These are phyloP conservation scores for Plestiodon gilberti DNA, from an alignment of 2,113 vertebrate species.

Conservation along the genomic window DNA sequence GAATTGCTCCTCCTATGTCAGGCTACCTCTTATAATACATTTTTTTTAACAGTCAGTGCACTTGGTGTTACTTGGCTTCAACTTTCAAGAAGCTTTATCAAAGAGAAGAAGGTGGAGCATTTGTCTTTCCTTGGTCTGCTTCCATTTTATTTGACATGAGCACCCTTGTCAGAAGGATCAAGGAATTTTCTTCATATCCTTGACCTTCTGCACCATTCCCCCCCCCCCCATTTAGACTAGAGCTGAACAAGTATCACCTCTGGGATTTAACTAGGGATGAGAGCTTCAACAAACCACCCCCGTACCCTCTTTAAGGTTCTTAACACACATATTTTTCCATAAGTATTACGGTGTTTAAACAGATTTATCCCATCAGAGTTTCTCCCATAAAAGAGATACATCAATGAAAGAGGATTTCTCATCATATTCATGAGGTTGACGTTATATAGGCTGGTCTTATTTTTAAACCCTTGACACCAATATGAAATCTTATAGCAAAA, in stretches of 20 bases:
- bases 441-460: neutral
- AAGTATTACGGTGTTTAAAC: neutral
- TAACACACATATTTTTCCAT: neutral
- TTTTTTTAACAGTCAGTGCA: neutral
- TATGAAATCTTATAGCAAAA: neutral
- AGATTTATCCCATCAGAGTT: neutral
- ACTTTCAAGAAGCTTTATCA: neutral
- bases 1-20: neutral
- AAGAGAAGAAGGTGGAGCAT: neutral
- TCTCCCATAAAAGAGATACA: neutral
- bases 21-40: neutral
- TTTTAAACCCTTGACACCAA: neutral
- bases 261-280: constrained; percentile 1
- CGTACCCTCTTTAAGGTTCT: neutral
- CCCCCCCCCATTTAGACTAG: neutral
- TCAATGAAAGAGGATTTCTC: neutral
- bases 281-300: neutral
- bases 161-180: neutral
- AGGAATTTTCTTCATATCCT: neutral
- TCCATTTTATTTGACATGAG: neutral
- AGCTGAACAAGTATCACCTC: neutral
- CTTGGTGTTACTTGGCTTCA: neutral
- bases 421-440: neutral
- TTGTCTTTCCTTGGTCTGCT: neutral
- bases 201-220: neutral